Base-by-base conservation (phyloP, 2,888 invertebrate genomes). In the Pandemis heparana region DNA sequence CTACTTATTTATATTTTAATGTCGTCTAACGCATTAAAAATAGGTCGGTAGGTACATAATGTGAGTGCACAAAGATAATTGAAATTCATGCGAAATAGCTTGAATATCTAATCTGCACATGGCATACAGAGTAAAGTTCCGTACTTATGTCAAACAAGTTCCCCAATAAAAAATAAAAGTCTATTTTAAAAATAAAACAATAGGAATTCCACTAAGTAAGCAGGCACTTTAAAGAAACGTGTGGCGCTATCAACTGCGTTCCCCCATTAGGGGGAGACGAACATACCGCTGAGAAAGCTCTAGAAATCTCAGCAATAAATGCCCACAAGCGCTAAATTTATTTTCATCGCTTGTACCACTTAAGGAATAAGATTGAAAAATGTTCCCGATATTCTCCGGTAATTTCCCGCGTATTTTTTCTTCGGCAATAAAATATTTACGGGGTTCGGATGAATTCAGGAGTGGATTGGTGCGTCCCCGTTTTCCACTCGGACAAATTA, bases 281-380 rank as follows among this genome's bases (percentile, higher is more conserved):
- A 83, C 79, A 81, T 80, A 82, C 83, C 83, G 77, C 74, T 76
- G 81, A 78, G 80, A 87, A 84, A 88, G 86, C 89, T 87, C 87
- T 88, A 90, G 88, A 91, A 92, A 92, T 94, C 93, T 92, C 90
- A 85, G 92, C 87, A 86, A 92, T 93, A 94, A 92, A 92, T 91
- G 87, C 89, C 89, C 92, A 87, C 89, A 91, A 91, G 88, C 85
- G 89, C 89, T 88, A 88, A 92, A 92, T 93, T 92, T 91, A 91
- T 89, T 91, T 92, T 94, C 93, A 94, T 94, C 87, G 92, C 89
- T 89, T 87, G 87, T 88, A 89, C 90, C 92, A 94, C 94, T 94
- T 92, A 93, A 92, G 91, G 87, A 91, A 92, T 92, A 89, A 89
- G 92, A 93, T 92, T 93, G 92, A 91, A 92, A 92, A 92, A 89